Evolutionary conservation across 2,888 invertebrate species (phyloP), one percentile per base, ranked within the genome.

Genomic region (Limnephilus rhombicus): DNA sequence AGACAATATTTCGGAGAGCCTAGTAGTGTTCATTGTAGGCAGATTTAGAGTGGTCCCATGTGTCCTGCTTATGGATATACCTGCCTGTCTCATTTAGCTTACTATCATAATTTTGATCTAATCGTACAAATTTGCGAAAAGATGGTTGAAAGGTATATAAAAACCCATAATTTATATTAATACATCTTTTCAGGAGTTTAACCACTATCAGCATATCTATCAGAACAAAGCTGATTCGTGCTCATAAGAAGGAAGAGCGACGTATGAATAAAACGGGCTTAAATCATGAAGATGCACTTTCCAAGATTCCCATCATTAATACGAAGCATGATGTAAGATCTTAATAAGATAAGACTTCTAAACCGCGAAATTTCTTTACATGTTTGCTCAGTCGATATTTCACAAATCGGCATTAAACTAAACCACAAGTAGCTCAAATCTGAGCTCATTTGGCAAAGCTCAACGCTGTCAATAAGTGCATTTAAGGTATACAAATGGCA

Each of bases 401-500:
- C 24, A 24, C 18, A 68, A 24, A 68, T 68, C 68, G 68, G 24
- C 24, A 68, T 68, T 7, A 68, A 68, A 68, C 24, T 24, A 68
- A 68, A 68, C 68, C 68, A 11, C 68, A 68, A 68, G 24, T 68
- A 24, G 68, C n/a, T 68, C n/a, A 68, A 68, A 68, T 68, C 24
- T 24, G 68, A 24, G 68, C 24, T 68, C 68, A 68, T 68, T 83
- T 24, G 37, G 37, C 37, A n/a, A 88, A n/a, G 53, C 31, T n/a
- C 53, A 53, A 18, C 29, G 80, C 37, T 88, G 68, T 80, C 88
- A 34, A 88, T 88, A 68, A n/a, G 68, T 68, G n/a, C 24, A 68
- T 68, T 68, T 24, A 68, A 68, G 68, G 68, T 24, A 68, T n/a
- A 68, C 88, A 88, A 68, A 88, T 86, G 80, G 68, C 29, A 31